Base-by-base conservation (phyloP, 2,797 vertebrate genomes). In the Manis javanica region DNA sequence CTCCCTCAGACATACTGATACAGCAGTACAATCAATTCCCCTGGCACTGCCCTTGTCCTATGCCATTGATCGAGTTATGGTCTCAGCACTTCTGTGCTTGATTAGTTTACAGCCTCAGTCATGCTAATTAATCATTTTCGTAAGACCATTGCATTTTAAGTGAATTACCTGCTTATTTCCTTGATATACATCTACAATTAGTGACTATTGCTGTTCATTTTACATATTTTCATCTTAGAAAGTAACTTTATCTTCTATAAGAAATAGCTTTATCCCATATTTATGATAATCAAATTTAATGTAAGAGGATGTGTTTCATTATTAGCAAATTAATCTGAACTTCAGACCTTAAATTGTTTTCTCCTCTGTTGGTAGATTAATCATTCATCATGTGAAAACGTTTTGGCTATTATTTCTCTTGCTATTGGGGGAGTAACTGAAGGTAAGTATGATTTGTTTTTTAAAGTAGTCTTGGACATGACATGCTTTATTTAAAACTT, bases 381-480 rank as follows among this genome's bases (percentile, higher is more conserved):
- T 95, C 99, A 99, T 96, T 97, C 98, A 18, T 98, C 98, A 2
- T 99, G 99, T 98, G 99, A 99, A 90, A 99, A 99, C 85, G 99
- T 99, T 92, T 98, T 99, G 98, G 98, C 99, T 95, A 99, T 99
- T 96, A 99, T 99, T 98, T 99, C 99, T 97, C 99, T 99, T 98
- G 99, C 99, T 96, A 99, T 99, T 97, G 99, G 98, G 97, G 99
- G 99, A 79, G 99, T 99, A 55, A 99, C 99, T 96, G 99, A 99
- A 98, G 99, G 99, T 99, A 96, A 98, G 98, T 95, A 13, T 82
- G 23, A 19, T 79, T 71, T 91, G 3, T 97, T 93, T 96, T 89
- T 89, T 55, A 39, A 94, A 95, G 51, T 93, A 79, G 85, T 57
- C 19, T 85, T 87, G 81, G 42, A 53, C 8, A 5, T 69, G 16